These are phyloP conservation scores for Steatocranus sp. DNA, from an alignment of 2,797 vertebrate species.

Conservation along the genomic window DNA sequence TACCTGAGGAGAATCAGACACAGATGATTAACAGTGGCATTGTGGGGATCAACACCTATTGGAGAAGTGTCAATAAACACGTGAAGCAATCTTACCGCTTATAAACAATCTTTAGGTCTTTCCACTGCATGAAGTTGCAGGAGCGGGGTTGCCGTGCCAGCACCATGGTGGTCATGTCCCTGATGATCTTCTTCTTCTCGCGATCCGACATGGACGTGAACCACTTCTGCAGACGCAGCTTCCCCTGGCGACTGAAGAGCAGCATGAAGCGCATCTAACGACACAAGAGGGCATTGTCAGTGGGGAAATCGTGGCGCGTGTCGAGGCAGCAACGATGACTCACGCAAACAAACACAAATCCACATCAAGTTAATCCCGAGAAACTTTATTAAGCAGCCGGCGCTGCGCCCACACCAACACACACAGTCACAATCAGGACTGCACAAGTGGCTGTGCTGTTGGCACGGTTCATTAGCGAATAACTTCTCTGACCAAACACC, in stretches of 20 bases:
- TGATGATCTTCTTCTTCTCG: conserved; percentile 92
- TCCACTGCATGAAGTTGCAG: conserved; percentile 97
- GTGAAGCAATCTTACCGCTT: conserved; percentile 80
- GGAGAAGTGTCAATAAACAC: background rate
- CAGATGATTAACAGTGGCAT: background rate
- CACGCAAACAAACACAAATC: background rate
- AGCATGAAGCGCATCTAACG: conserved; percentile 91
- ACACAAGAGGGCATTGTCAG: background rate
- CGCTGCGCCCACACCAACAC: background rate
- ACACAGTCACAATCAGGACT: background rate
- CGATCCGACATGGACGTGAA: conserved; percentile 86
- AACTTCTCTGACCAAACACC: background rate
- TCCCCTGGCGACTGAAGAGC: conserved; percentile 98
- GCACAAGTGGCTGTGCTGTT: background rate
- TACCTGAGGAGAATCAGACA: conserved; percentile 75
- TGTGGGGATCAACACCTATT: background rate
- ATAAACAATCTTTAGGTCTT: conserved; percentile 96
- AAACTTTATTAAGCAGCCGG: background rate
- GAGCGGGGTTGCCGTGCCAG: conserved; percentile 86
- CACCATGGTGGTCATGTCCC: conserved; percentile 90
- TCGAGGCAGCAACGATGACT: background rate
- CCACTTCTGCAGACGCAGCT: conserved; percentile 96
- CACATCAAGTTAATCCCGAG: background rate
- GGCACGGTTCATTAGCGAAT: background rate
- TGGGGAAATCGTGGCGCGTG: background rate